These are phyloP conservation scores for Pegoplata infirma DNA, from an alignment of 2,888 invertebrate species.

Conservation along the genomic window DNA sequence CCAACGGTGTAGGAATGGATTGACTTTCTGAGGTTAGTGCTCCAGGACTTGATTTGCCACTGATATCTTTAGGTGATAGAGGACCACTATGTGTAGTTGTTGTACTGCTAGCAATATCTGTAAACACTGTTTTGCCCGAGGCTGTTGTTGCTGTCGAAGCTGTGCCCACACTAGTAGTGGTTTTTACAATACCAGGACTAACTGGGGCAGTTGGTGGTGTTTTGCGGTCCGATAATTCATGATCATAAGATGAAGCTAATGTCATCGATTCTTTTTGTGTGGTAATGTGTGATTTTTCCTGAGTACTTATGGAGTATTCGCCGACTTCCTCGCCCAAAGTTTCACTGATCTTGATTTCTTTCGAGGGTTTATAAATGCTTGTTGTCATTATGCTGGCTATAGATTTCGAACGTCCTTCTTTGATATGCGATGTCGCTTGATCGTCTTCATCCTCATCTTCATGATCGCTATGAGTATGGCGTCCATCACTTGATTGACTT, in stretches of 20 bases:
- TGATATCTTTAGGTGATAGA: conserved; percentile 77
- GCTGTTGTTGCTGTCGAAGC: conserved; percentile 77
- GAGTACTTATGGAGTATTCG: conserved; percentile 60
- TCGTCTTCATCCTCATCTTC: conserved; percentile 74
- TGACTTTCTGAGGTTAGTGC: conserved; percentile 80
- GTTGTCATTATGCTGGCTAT: conserved; percentile 78
- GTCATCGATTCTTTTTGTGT: conserved; percentile 63
- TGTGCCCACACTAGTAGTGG: conserved; percentile 69
- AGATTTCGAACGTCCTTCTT: conserved; percentile 78
- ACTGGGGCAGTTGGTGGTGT: conserved; percentile 86
- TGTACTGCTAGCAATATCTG: conserved; percentile 65
- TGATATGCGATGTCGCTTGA: conserved; percentile 69
- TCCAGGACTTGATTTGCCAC: conserved; percentile 78
- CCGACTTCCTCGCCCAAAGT: conserved; percentile 71
- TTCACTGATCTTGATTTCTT: conserved; percentile 67
- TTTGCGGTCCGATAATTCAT: conserved; percentile 74
- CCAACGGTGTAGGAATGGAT: conserved; percentile 81
- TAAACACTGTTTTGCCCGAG: conserved; percentile 65
- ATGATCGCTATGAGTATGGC: conserved; percentile 73
- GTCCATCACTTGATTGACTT: conserved; percentile 73
- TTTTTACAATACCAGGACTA: conserved; percentile 81
- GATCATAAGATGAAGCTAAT: conserved; percentile 58
- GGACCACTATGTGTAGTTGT: conserved; percentile 74
- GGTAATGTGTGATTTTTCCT: conserved; percentile 63
- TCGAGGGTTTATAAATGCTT: conserved; percentile 76